phyloP scores from a whole-genome alignment of 92 coral and sea anemone species.

The Umimayanthus kanabou region DNA sequence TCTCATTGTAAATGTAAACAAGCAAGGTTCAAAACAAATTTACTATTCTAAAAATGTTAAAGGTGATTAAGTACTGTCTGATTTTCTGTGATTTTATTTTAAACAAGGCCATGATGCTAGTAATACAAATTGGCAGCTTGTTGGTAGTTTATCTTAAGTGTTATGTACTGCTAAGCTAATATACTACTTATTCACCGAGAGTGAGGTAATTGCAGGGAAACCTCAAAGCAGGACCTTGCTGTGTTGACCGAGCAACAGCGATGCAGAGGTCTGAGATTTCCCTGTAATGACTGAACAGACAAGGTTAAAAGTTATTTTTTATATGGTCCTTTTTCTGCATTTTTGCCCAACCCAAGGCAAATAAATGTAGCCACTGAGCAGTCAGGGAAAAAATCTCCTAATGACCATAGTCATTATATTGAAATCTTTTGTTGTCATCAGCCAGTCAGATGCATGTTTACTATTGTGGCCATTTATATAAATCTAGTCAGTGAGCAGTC shows the following conservation, averaged over 20 bases:
- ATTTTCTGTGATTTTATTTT: constrained; percentile 12
- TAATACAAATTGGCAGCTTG: constrained; percentile 19
- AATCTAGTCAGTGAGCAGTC: constrained; percentile 5
- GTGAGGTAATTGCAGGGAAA: constrained; percentile 10
- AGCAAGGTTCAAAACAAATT: too few species aligned
- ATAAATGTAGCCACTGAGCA: too few species aligned
- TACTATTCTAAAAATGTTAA: too few species aligned
- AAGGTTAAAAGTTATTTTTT: neutral
- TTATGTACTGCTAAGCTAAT: constrained; percentile 19
- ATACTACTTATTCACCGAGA: constrained; percentile 24
- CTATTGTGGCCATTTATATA: neutral
- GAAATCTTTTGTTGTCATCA: too few species aligned
- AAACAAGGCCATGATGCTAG: constrained; percentile 8
- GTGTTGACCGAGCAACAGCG: constrained; percentile 1
- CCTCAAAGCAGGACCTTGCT: constrained; percentile 12
- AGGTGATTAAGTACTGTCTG: neutral
- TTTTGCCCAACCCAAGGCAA: too few species aligned
- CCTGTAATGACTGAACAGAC: constrained; percentile 22
- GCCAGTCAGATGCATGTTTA: too few species aligned
- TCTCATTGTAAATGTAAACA: too few species aligned
- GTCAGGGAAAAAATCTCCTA: too few species aligned
- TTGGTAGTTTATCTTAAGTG: constrained; percentile 26
- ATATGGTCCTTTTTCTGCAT: too few species aligned
- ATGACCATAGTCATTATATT: too few species aligned
- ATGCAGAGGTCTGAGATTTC: constrained; percentile 16